These are phyloP conservation scores for Hoplias malabaricus DNA, from an alignment of 2,113 vertebrate genomes.

Conservation along the genomic window DNA sequence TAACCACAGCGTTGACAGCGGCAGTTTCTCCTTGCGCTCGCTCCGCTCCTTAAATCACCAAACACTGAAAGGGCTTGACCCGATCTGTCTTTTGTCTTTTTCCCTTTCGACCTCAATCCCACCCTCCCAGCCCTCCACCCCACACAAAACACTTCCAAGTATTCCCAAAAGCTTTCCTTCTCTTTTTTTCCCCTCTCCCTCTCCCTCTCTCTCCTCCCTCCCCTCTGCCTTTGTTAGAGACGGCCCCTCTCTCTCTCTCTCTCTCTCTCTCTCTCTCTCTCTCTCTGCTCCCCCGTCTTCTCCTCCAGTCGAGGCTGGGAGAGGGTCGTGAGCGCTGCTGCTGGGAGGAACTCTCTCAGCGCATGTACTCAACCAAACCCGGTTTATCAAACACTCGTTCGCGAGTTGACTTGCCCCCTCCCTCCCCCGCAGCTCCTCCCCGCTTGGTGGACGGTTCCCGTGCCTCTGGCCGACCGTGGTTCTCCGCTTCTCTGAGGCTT, in stretches of 20 bases:
- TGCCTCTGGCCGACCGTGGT: slow-evolving; percentile 47
- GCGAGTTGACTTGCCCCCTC: slow-evolving; percentile 1
- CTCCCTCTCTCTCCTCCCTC: slow-evolving; percentile 61
- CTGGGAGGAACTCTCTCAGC: slow-evolving; percentile 20
- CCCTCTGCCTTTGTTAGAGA: slow-evolving; percentile 66
- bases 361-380: neutral
- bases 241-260: slow-evolving; percentile 50
- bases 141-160: slow-evolving; percentile 60
- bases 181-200: slow-evolving; percentile 55
- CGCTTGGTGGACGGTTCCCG: slow-evolving; percentile 19
- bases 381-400: slow-evolving; percentile 22
- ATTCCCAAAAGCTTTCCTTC: slow-evolving; percentile 69
- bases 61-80: slow-evolving; percentile 64
- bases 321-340: slow-evolving; percentile 33
- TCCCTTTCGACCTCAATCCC: slow-evolving; percentile 52
- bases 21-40: slow-evolving; percentile 49
- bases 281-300: slow-evolving; percentile 49
- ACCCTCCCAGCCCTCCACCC: slow-evolving; percentile 18
- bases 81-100: slow-evolving; percentile 68
- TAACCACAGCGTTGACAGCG: neutral
- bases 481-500: slow-evolving; percentile 23
- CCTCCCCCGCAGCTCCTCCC: neutral
- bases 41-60: slow-evolving; percentile 62
- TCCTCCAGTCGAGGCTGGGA: slow-evolving; percentile 49
- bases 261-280: slow-evolving; percentile 61